phyloP scores from a whole-genome alignment of 2,797 vertebrate species.

The Cossypha caffra region DNA sequence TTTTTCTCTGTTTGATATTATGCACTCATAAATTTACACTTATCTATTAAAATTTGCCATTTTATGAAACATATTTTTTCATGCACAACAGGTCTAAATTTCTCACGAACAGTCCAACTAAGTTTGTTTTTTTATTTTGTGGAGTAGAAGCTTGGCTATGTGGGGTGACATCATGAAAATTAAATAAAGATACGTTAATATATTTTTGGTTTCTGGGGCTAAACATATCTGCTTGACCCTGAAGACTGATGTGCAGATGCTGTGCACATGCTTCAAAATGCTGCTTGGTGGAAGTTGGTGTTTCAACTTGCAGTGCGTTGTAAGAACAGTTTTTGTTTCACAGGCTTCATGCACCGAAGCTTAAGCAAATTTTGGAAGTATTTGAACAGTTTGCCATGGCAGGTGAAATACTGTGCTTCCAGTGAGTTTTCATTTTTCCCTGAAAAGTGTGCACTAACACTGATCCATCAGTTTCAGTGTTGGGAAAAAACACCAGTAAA shows the following conservation, averaged over 20 bases:
- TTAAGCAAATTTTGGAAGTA: slow-evolving; percentile 12
- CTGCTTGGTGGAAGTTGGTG: slow-evolving; percentile 30
- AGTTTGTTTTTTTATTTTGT: slow-evolving; percentile 21
- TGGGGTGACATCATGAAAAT: slow-evolving; percentile 75
- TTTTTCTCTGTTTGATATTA: slow-evolving; percentile 78
- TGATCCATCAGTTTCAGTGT: slow-evolving; percentile 67
- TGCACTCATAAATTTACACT: slow-evolving; percentile 77
- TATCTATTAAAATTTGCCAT: slow-evolving; percentile 81
- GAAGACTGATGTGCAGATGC: slow-evolving; percentile 48
- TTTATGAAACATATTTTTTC: slow-evolving; percentile 78
- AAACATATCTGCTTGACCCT: slow-evolving; percentile 64
- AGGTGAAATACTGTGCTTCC: slow-evolving; percentile 73
- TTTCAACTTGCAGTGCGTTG: slow-evolving; percentile 45
- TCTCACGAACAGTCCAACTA: slow-evolving; percentile 63
- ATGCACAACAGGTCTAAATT: slow-evolving; percentile 74
- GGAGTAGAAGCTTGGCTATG: slow-evolving; percentile 66
- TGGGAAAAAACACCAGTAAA: slow-evolving; percentile 77
- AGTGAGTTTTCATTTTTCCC: slow-evolving; percentile 46
- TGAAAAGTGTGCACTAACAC: slow-evolving; percentile 65
- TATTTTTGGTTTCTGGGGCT: slow-evolving; percentile 71
- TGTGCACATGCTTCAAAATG: slow-evolving; percentile 61
- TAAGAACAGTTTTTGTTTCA: background rate
- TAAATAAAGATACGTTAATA: slow-evolving; percentile 69
- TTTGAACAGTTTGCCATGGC: slow-evolving; percentile 72
- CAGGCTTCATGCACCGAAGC: background rate